Evolutionary conservation across 2,797 vertebrate species (phyloP), one percentile per base, ranked within the genome.

Genomic region (Kryptopterus vitreolus): DNA sequence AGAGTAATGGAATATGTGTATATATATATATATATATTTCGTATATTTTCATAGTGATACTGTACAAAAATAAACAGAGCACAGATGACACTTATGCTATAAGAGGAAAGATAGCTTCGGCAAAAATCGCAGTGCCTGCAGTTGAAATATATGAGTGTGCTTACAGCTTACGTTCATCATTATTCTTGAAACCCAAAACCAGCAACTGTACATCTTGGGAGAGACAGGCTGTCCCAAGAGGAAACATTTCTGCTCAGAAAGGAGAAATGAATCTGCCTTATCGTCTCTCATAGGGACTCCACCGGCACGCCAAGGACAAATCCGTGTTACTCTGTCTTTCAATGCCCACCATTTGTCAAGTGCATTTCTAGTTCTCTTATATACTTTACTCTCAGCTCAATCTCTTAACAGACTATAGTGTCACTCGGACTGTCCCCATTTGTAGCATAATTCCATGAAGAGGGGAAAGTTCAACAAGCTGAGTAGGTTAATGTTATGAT

Each of bases 201-300:
- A 53, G 74, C 73, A 61, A 53, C 18, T 80, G 86, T 86, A 72
- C 53, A 85, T 90, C 88, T 86, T 86, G 29, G 90, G 90, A 93
- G 91, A 91, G 90, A 90, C 89, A 90, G 89, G 89, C 82, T 77
- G 77, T 77, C 91, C 89, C 85, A 0, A 74, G 79, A 88, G 92
- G 85, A 90, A 86, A 85, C 86, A 57, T 90, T 93, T 93, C 90
- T 91, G 92, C 89, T 82, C 90, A 20, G 89, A 93, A 93, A 92
- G 92, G 88, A 89, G 92, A 94, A 93, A 94, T 93, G 75, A 93
- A 94, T 93, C 92, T 89, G 88, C 65, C 86, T n/a, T 76, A 71
- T 83, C 78, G 85, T 55, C 83, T 84, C 82, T 81, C 80, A 50
- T 78, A 78, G 76, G 82, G 81, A 71, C 82, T 81, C 84, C 72